A percentile compares a stretch with the other conserved stretches of the same genome.
Conservation (phyloP, 2,113 vertebrate species). For the Cairina moschata region DNA sequence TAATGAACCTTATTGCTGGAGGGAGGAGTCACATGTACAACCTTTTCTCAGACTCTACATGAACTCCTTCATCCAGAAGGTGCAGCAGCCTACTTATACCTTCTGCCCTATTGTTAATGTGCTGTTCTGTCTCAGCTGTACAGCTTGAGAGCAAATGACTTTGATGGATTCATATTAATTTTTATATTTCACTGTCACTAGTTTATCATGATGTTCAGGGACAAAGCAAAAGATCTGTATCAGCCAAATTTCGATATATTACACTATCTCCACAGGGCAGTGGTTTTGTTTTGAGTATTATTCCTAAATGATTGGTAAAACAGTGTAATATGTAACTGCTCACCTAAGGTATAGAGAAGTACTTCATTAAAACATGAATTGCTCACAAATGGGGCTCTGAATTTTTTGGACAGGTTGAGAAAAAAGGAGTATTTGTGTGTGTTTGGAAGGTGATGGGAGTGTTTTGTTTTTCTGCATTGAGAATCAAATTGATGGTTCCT, state of each 20-base stretch:
- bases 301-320: not conserved
- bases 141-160: not conserved
- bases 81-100: constrained; percentile 30
- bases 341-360: not conserved
- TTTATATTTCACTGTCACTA: not conserved
- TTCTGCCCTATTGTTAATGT: not conserved
- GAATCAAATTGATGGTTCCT: not conserved
- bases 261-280: not conserved
- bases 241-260: not conserved
- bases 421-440: not conserved
- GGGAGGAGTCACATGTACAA: constrained; percentile 38
- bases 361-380: not conserved
- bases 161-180: not conserved
- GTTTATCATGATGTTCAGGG: not conserved
- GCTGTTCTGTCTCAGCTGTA: not conserved
- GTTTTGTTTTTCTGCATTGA: not conserved
- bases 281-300: not conserved
- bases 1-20: constrained; percentile 62
- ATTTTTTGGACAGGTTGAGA: not conserved
- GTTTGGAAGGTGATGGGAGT: not conserved
- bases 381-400: not conserved
- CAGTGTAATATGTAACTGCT: not conserved
- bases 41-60: constrained; percentile 38
- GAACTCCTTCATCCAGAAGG: constrained; percentile 50
- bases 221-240: not conserved